Conservation (phyloP, 2,888 invertebrate species). For the Lasioglossum zephyrum region DNA sequence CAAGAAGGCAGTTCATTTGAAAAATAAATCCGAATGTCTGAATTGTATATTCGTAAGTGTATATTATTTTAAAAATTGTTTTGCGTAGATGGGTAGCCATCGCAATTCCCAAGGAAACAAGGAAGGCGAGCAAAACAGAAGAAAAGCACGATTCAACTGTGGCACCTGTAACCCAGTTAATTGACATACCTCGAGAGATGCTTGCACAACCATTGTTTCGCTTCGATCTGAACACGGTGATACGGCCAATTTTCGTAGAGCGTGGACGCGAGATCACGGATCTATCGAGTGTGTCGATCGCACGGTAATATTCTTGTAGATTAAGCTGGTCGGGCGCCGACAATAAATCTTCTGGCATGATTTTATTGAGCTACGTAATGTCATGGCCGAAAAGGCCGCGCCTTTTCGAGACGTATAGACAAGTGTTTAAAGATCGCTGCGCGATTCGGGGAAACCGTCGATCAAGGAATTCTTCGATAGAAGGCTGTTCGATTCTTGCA, state of each 20-base stretch:
- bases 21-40: not conserved
- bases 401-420: conserved; percentile 29
- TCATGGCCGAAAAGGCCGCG: conserved; percentile 62
- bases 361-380: conserved; percentile 54
- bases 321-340: conserved; percentile 39
- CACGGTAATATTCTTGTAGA: conserved; percentile 24
- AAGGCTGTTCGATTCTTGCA: not conserved
- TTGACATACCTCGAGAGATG: conserved; percentile 72
- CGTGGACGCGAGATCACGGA: conserved; percentile 33
- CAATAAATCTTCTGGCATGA: conserved; percentile 42
- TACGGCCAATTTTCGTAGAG: conserved; percentile 55
- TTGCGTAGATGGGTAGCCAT: not conserved
- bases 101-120: not conserved
- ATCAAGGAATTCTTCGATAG: not conserved
- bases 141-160: conserved; percentile 41
- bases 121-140: conserved; percentile 10
- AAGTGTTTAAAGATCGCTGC: conserved; percentile 37
- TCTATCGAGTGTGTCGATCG: conserved; percentile 18
- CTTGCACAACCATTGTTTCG: conserved; percentile 63
- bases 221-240: conserved; percentile 58
- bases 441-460: conserved; percentile 28
- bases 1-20: not conserved
- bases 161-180: conserved; percentile 77
- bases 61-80: not conserved
- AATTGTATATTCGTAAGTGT: no score